Evolutionary conservation across 2,113 vertebrate genomes (phyloP).

Genomic region (Cephalopholis sonnerati): DNA sequence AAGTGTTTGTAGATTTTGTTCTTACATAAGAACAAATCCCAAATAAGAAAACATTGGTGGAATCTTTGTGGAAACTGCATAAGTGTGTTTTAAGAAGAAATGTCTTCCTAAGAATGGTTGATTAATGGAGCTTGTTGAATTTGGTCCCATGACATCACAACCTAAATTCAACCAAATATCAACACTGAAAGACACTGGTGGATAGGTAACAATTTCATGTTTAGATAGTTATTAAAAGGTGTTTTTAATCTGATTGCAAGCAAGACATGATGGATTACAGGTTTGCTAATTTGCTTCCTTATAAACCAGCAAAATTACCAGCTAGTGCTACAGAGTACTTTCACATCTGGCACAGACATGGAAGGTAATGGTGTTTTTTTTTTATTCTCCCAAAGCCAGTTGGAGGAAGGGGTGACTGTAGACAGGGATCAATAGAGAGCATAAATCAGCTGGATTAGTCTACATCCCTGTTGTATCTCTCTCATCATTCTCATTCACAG

Average conservation of each 20-base stretch:
- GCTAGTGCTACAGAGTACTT: neutral
- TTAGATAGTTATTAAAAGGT: neutral
- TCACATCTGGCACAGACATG: neutral
- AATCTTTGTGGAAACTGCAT: too few species aligned
- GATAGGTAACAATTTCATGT: neutral
- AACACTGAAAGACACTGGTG: too few species aligned
- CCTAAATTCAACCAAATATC: too few species aligned
- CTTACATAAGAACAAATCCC: too few species aligned
- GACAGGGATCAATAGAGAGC: neutral
- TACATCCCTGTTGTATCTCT: neutral
- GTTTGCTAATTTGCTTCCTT: neutral
- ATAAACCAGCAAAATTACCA: neutral
- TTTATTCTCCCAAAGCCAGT: neutral
- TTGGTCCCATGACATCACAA: too few species aligned
- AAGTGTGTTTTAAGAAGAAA: too few species aligned
- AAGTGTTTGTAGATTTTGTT: too few species aligned
- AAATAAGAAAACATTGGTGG: too few species aligned
- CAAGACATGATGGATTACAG: neutral
- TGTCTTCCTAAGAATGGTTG: too few species aligned
- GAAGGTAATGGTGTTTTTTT: too few species aligned
- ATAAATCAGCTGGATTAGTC: neutral
- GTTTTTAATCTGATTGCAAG: neutral
- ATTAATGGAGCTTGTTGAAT: too few species aligned
- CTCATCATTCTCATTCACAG: too few species aligned
- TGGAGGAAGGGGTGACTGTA: neutral